Percentiles rank a stretch among this genome's conserved stretches.
These are phyloP conservation scores for Globodera ellingtonae DNA, from an alignment of 1,140 invertebrate genomes.

Conservation along the genomic window DNA sequence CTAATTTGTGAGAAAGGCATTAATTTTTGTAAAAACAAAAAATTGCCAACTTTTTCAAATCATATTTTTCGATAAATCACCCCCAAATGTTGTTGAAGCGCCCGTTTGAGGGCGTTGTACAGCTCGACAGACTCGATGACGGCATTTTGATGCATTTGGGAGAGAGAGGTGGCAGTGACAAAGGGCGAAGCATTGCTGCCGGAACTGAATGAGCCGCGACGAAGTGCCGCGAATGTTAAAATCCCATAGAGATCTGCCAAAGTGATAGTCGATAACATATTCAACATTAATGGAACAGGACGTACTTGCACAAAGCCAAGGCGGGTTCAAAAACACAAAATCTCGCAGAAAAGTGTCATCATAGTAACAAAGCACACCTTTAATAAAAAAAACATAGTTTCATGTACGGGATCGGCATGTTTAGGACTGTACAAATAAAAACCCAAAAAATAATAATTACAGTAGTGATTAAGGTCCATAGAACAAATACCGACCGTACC, in stretches of 20 bases:
- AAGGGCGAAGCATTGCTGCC: constrained; percentile 7
- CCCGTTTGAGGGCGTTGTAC: constrained; percentile 42
- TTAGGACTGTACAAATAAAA: neutral
- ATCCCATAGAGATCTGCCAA: constrained; percentile 65
- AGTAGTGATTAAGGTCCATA: too few relatives aligned
- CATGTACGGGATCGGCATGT: neutral
- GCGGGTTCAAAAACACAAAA: constrained; percentile 90
- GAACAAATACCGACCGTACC: constrained; percentile 69
- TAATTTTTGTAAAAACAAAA: neutral
- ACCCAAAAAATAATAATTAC: neutral
- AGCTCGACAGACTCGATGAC: constrained; percentile 66
- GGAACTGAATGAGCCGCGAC: neutral
- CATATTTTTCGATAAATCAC: neutral
- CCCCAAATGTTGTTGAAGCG: constrained; percentile 23
- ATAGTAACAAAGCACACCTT: constrained; percentile 87
- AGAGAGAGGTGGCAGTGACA: neutral
- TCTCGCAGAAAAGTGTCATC: constrained; percentile 93
- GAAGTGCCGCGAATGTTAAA: constrained; percentile 4
- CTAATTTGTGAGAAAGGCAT: neutral
- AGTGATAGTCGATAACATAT: constrained; percentile 81
- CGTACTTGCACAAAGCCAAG: constrained; percentile 98
- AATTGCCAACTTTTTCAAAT: too few relatives aligned
- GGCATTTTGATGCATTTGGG: constrained; percentile 57
- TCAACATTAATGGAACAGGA: constrained; percentile 84
- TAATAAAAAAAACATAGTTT: neutral